Conservation (phyloP, 2,888 invertebrate species). For the Pocota personata region DNA sequence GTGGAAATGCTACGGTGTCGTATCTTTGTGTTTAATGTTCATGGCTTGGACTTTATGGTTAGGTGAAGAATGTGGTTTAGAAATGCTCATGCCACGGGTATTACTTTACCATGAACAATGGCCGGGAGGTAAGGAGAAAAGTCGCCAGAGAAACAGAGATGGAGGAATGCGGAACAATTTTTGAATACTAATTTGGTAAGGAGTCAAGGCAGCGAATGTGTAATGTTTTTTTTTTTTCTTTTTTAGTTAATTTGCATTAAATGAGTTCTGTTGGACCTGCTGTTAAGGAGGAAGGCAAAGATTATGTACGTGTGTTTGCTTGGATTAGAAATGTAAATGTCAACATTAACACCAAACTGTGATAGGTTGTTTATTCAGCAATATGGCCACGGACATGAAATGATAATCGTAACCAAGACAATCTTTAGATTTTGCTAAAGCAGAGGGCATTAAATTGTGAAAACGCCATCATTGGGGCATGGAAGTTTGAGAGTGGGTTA, state of each 20-base stretch:
- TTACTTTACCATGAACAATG: slow-evolving; percentile 32
- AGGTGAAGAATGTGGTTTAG: slow-evolving; percentile 52
- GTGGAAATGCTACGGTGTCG: slow-evolving; percentile 8
- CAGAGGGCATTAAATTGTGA: background rate
- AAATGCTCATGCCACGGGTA: slow-evolving; percentile 60
- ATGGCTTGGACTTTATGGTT: slow-evolving; percentile 55
- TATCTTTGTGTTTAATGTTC: slow-evolving; percentile 26
- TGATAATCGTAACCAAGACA: background rate
- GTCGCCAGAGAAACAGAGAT: background rate
- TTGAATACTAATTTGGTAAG: slow-evolving; percentile 43
- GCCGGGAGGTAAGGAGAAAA: background rate
- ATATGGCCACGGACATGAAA: background rate
- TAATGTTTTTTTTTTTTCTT: background rate
- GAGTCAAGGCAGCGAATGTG: background rate
- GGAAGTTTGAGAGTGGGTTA: background rate
- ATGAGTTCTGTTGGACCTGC: slow-evolving; percentile 10
- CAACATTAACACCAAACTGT: slow-evolving; percentile 2
- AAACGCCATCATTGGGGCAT: too few relatives aligned
- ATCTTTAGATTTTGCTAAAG: background rate
- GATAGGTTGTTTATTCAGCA: background rate
- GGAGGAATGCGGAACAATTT: slow-evolving; percentile 56
- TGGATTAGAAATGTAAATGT: slow-evolving; percentile 11
- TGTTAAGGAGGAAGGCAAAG: background rate
- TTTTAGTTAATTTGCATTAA: slow-evolving; percentile 39
- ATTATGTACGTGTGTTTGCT: background rate